phyloP scores from a whole-genome alignment of 2,113 vertebrate genomes.

The Barnardius zonarius region DNA sequence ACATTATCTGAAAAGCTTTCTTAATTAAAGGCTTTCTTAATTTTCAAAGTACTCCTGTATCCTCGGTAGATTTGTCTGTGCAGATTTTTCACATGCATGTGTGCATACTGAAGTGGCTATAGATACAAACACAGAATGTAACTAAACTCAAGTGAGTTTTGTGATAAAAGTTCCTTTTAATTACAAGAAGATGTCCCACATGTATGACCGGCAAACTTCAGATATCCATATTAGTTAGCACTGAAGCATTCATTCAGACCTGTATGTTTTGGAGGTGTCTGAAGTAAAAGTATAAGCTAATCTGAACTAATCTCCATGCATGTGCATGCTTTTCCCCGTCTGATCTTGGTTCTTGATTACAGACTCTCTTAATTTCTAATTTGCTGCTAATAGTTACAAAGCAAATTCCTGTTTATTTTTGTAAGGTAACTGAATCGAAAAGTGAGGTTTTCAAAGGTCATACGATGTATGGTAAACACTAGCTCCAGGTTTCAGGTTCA shows the following conservation, averaged over 20 bases:
- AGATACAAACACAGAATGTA: not conserved
- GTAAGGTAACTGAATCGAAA: not conserved
- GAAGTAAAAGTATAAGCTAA: not conserved
- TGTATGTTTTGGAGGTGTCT: not conserved
- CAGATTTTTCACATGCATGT: not conserved
- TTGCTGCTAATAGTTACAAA: not conserved
- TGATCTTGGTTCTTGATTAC: not conserved
- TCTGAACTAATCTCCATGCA: not conserved
- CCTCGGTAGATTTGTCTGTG: not conserved
- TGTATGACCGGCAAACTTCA: not conserved
- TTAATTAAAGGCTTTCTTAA: not conserved
- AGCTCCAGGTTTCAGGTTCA: not conserved
- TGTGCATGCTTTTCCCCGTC: not conserved
- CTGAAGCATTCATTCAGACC: not conserved
- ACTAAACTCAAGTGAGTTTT: not conserved
- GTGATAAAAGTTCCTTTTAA: not conserved
- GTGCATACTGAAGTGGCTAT: not conserved
- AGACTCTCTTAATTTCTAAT: not conserved
- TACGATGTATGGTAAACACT: not conserved
- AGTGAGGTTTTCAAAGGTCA: not conserved
- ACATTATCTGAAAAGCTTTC: not conserved
- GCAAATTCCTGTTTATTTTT: not conserved
- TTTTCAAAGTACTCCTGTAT: not conserved
- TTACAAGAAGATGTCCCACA: not conserved
- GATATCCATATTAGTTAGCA: not conserved